These are phyloP conservation scores for Astreopora myriophthalma DNA, from an alignment of 64 coral and sea anemone genomes.

Conservation along the genomic window DNA sequence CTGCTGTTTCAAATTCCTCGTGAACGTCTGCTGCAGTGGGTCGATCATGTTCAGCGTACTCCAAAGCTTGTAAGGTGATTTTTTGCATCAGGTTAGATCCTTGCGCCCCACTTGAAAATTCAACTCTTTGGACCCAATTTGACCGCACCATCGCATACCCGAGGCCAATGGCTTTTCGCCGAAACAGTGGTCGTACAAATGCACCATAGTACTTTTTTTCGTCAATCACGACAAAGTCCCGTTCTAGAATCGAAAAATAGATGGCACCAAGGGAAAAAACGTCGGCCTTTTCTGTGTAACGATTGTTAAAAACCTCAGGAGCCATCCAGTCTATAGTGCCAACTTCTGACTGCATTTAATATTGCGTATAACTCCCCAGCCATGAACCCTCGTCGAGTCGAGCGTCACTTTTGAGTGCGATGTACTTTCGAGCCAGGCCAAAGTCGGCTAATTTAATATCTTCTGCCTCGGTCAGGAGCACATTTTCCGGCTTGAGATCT, in stretches of 20 bases:
- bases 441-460: constrained; percentile 84
- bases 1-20: no score
- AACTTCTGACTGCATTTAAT: constrained; percentile 59
- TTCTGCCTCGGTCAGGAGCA: constrained; percentile 37
- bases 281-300: constrained; percentile 78
- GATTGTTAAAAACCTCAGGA: constrained; percentile 47
- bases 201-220: constrained; percentile 59
- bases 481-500: constrained; percentile 75
- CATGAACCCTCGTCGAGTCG: background rate
- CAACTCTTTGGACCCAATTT: background rate
- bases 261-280: constrained; percentile 69
- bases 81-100: constrained; percentile 21
- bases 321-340: constrained; percentile 73
- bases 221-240: background rate
- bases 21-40: background rate
- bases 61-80: constrained; percentile 33
- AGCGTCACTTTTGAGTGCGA: constrained; percentile 1
- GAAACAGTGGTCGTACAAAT: background rate
- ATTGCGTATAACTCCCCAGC: background rate
- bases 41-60: background rate
- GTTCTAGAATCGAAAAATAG: constrained; percentile 67
- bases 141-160: constrained; percentile 37
- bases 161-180: constrained; percentile 53
- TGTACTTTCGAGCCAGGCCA: constrained; percentile 68
- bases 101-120: constrained; percentile 27